phyloP scores from a whole-genome alignment of 2,888 invertebrate species.

The Macrophya annulata region DNA sequence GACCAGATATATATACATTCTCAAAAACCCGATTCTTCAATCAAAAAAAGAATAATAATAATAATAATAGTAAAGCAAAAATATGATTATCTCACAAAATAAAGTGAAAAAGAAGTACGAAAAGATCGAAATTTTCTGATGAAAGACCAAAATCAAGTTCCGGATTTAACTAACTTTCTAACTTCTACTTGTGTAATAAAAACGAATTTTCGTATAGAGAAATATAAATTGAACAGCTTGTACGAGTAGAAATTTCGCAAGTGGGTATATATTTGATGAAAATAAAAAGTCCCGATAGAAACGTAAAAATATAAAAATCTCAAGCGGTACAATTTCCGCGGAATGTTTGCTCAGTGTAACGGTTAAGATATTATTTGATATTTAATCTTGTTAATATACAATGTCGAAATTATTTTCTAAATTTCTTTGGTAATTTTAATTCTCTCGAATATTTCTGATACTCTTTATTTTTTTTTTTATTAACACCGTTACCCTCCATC shows the following conservation, averaged over 20 bases:
- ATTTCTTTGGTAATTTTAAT: neutral
- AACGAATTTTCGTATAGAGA: neutral
- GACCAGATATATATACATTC: slow-evolving; percentile 1
- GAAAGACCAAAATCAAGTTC: neutral
- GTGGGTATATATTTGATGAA: neutral
- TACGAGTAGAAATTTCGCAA: neutral
- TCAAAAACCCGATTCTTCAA: neutral
- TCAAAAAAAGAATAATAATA: neutral
- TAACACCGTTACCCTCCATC: neutral
- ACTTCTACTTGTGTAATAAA: neutral
- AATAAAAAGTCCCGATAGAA: neutral
- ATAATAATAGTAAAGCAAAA: neutral
- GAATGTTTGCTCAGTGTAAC: neutral
- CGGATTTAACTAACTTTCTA: neutral
- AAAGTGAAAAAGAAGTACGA: neutral
- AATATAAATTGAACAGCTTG: neutral
- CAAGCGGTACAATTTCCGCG: neutral
- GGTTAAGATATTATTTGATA: neutral
- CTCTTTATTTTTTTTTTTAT: neutral
- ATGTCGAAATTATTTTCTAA: neutral
- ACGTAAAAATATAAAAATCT: neutral
- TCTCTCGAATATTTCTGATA: neutral
- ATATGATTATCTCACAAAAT: neutral
- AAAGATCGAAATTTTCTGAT: neutral
- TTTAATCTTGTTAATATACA: neutral